These are phyloP conservation scores for Gorsachius magnificus DNA, from an alignment of 2,797 vertebrate species.

Conservation along the genomic window DNA sequence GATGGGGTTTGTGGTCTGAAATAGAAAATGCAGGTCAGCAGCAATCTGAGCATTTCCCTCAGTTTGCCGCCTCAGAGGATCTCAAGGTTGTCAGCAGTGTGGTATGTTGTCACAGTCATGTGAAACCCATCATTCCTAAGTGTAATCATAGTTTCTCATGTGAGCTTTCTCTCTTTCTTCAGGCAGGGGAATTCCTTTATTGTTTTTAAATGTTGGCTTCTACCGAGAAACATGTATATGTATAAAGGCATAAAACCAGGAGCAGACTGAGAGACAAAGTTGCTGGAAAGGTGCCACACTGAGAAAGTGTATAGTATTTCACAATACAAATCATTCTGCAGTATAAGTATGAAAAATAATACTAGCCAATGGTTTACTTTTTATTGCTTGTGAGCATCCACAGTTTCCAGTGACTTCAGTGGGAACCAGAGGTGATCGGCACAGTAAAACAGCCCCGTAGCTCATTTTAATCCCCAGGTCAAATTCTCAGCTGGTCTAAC, in stretches of 20 bases:
- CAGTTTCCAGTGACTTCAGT: constrained; percentile 15
- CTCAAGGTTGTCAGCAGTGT: neutral
- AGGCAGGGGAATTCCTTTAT: constrained; percentile 34
- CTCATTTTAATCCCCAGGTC: constrained; percentile 29
- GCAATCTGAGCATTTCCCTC: neutral
- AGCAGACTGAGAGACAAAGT: constrained; percentile 2
- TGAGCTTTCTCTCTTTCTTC: constrained; percentile 21
- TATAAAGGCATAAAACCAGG: constrained; percentile 33
- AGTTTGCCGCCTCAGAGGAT: neutral
- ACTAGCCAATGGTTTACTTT: constrained; percentile 15
- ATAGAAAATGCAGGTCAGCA: neutral
- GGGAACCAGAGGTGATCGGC: neutral
- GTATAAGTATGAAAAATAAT: constrained; percentile 29
- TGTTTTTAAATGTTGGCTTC: constrained; percentile 31
- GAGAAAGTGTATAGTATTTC: constrained; percentile 4
- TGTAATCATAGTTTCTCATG: neutral
- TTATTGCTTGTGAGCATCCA: constrained; percentile 10
- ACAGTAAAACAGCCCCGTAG: neutral
- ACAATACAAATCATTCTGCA: constrained; percentile 18
- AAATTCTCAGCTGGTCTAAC: constrained; percentile 25
- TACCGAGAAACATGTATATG: neutral
- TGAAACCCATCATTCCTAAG: constrained; percentile 8
- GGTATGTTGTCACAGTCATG: neutral
- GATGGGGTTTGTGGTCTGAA: neutral
- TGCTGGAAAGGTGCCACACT: constrained; percentile 19